A percentile compares a stretch with the other conserved stretches of the same genome.
These are phyloP conservation scores for Danio jaintianensis DNA, from an alignment of 2,797 vertebrate species.

Conservation along the genomic window DNA sequence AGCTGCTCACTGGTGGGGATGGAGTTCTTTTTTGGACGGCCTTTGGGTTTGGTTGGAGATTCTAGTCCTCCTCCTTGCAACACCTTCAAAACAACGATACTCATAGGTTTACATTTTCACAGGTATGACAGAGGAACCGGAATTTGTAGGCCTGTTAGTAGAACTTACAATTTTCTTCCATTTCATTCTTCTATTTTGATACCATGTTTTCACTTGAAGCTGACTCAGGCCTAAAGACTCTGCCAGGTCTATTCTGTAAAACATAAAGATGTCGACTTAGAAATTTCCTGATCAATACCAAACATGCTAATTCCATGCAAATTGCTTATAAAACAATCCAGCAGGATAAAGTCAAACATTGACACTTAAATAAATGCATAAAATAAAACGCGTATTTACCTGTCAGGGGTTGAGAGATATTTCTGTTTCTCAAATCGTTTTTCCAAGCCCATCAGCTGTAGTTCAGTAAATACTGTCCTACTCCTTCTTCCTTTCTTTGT, in stretches of 20 bases:
- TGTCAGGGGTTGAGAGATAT: constrained; percentile 97
- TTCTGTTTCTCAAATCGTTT: constrained; percentile 99
- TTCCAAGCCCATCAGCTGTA: constrained; percentile 98
- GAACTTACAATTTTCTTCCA: constrained; percentile 99
- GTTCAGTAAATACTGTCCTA: constrained; percentile 96
- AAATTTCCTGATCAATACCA: not conserved
- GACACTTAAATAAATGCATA: not conserved
- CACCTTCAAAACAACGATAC: constrained; percentile 77
- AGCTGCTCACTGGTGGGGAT: constrained; percentile 96
- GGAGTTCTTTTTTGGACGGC: constrained; percentile 97
- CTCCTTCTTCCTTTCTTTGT: constrained; percentile 95
- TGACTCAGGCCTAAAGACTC: constrained; percentile 98
- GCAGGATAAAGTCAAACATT: not conserved
- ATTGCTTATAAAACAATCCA: not conserved
- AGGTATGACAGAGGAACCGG: not conserved
- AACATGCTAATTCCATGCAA: not conserved
- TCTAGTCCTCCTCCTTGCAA: constrained; percentile 95
- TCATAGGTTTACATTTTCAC: not conserved
- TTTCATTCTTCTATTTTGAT: constrained; percentile 98
- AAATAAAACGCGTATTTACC: constrained; percentile 74
- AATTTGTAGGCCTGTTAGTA: not conserved
- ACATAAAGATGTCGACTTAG: constrained; percentile 30
- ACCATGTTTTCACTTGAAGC: constrained; percentile 99
- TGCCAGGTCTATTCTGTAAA: constrained; percentile 94
- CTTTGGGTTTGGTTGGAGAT: constrained; percentile 97